Percentiles rank a stretch among this genome's conserved stretches.
phyloP scores from a whole-genome alignment of 2,888 invertebrate species.

The Mythimna vitellina region DNA sequence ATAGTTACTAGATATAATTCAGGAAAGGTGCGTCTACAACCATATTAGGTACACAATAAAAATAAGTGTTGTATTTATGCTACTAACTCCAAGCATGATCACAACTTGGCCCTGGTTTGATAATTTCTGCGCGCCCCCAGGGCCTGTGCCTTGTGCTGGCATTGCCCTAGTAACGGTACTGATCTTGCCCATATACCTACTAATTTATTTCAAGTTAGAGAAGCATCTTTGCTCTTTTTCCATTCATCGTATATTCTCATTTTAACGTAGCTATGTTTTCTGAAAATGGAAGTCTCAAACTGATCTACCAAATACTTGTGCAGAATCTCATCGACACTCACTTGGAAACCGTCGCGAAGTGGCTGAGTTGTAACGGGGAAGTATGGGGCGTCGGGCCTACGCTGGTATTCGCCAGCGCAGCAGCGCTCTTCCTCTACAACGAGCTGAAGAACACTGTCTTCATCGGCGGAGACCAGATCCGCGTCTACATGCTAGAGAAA shows the following conservation, averaged over 20 bases:
- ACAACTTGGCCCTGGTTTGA: too few species aligned
- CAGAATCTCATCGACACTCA: conserved; percentile 79
- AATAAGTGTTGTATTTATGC: too few species aligned
- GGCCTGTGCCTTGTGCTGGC: too few species aligned
- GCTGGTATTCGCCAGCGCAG: conserved; percentile 86
- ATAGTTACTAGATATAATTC: too few species aligned
- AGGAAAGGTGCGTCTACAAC: too few species aligned
- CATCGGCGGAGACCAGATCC: conserved; percentile 77
- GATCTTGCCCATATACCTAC: neutral
- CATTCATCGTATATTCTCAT: neutral
- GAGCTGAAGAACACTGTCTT: conserved; percentile 83
- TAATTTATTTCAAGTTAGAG: neutral
- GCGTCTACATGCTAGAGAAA: conserved; percentile 80
- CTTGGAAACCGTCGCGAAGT: conserved; percentile 78
- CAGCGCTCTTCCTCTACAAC: conserved; percentile 86
- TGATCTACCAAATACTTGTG: neutral
- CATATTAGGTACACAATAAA: too few species aligned
- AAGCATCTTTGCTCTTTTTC: neutral
- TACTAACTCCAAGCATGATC: too few species aligned
- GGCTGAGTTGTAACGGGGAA: conserved; percentile 89
- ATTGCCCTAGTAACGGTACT: too few species aligned
- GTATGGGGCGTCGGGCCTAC: conserved; percentile 87
- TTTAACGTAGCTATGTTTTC: neutral
- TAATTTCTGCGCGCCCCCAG: too few species aligned
- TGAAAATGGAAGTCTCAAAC: too few species aligned